A percentile compares a stretch with the other conserved stretches of the same genome.
phyloP scores from a whole-genome alignment of 1,140 invertebrate species.

The Orussus abietinus region DNA sequence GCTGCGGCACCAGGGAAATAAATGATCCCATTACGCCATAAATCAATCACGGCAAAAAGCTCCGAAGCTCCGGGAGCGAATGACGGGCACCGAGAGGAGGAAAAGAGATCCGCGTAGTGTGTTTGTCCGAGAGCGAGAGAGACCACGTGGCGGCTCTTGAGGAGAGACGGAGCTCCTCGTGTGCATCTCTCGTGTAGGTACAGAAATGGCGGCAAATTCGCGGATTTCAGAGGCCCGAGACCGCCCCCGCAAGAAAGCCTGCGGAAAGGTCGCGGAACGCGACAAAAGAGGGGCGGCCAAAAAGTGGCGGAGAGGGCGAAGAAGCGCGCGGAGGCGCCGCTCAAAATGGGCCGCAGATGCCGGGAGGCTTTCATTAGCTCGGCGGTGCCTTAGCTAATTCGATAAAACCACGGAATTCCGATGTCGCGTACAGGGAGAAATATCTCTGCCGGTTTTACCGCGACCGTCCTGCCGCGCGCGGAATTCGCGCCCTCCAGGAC shows the following conservation, averaged over 20 bases:
- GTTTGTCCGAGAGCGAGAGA: too few species aligned
- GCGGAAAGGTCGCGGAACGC: too few species aligned
- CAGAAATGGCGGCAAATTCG: too few species aligned
- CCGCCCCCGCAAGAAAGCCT: constrained; percentile 16
- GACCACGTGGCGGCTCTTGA: background rate
- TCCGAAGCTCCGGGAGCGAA: constrained; percentile 22
- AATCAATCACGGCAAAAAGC: constrained; percentile 45
- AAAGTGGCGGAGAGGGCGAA: constrained; percentile 17
- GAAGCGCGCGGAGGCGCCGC: constrained; percentile 14
- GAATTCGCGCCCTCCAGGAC: too few species aligned
- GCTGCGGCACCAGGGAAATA: constrained; percentile 26
- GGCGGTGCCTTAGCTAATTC: constrained; percentile 41
- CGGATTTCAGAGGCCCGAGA: too few species aligned
- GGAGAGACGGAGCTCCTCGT: too few species aligned
- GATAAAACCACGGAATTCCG: constrained; percentile 42
- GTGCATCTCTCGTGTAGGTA: too few species aligned
- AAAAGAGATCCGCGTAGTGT: constrained; percentile 20
- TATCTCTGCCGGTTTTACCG: constrained; percentile 19
- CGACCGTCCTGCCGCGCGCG: too few species aligned
- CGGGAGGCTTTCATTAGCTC: constrained; percentile 41
- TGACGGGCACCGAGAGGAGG: constrained; percentile 17
- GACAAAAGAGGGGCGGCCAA: constrained; percentile 15
- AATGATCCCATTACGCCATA: constrained; percentile 40
- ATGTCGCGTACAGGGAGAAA: constrained; percentile 38
- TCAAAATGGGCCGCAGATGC: too few species aligned